Conservation (phyloP, 2,888 invertebrate species). For the Petrophora chlorosata region DNA sequence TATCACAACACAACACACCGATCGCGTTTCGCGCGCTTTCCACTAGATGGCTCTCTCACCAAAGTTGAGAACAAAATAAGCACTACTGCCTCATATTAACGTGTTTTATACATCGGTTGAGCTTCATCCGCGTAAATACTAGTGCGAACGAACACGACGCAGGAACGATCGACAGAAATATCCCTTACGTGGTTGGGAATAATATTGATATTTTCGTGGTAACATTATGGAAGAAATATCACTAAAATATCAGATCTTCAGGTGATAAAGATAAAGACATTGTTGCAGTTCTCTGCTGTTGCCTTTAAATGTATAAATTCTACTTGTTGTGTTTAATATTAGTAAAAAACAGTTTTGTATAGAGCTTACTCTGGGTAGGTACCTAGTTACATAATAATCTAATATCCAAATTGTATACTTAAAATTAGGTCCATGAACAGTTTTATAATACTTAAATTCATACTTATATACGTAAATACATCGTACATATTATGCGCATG, state of each 20-base stretch:
- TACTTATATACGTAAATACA: constrained; percentile 18
- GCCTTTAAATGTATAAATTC: no score
- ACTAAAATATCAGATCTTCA: no score
- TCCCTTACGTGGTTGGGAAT: constrained; percentile 63
- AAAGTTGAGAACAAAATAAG: constrained; percentile 80
- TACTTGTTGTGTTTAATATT: no score
- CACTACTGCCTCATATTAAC: constrained; percentile 74
- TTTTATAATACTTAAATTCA: no score
- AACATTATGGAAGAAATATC: constrained; percentile 4
- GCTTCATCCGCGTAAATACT: constrained; percentile 69
- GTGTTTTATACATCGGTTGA: constrained; percentile 80
- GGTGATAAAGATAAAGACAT: no score
- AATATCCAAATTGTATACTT: no score
- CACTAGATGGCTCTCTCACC: constrained; percentile 82
- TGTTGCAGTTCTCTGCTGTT: no score
- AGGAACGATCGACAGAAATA: constrained; percentile 77
- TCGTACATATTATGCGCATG: constrained; percentile 15
- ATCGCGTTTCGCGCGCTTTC: constrained; percentile 57
- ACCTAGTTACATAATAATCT: no score
- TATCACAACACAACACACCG: constrained; percentile 63
- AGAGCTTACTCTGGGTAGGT: no score
- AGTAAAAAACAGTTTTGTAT: no score
- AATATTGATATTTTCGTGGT: constrained; percentile 50
- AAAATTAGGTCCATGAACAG: no score
- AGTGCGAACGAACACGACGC: constrained; percentile 75